Evolutionary conservation across 2,797 vertebrate species (phyloP).

Genomic region (Sparus aurata): DNA sequence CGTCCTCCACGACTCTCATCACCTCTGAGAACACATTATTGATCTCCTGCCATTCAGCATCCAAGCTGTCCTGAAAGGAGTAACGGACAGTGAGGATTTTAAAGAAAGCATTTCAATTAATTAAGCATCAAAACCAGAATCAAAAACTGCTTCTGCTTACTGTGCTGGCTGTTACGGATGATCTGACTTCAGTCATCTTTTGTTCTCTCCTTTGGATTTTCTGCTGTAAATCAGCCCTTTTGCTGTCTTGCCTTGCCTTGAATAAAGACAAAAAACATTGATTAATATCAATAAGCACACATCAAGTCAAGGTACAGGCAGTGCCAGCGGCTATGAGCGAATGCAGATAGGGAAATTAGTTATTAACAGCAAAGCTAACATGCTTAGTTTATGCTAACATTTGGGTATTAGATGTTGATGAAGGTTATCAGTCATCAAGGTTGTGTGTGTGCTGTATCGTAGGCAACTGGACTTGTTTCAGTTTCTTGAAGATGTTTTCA

Average conservation of each 20-base stretch:
- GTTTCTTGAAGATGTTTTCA: too few relatives aligned
- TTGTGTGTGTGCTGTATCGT: too few relatives aligned
- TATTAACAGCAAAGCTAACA: too few relatives aligned
- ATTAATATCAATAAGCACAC: neutral
- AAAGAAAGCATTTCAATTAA: neutral
- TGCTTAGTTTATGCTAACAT: too few relatives aligned
- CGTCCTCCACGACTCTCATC: constrained; percentile 44
- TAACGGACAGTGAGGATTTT: rapidly evolving
- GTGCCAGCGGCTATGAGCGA: too few relatives aligned
- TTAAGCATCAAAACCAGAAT: neutral
- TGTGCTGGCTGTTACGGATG: constrained; percentile 38
- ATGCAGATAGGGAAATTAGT: too few relatives aligned
- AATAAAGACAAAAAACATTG: neutral
- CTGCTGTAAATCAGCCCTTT: constrained; percentile 48
- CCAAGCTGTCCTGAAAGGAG: constrained; percentile 50
- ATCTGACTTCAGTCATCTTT: constrained; percentile 52
- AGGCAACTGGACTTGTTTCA: too few relatives aligned
- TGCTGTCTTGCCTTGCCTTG: constrained; percentile 38
- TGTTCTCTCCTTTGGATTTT: constrained; percentile 45
- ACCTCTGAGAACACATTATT: constrained; percentile 54
- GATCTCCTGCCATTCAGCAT: constrained; percentile 62
- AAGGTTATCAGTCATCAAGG: too few relatives aligned
- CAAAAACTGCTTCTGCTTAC: constrained; percentile 15
- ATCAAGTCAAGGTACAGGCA: neutral
- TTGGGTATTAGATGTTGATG: too few relatives aligned